Conservation (phyloP, 2,797 vertebrate species). For the Dallia pectoralis region DNA sequence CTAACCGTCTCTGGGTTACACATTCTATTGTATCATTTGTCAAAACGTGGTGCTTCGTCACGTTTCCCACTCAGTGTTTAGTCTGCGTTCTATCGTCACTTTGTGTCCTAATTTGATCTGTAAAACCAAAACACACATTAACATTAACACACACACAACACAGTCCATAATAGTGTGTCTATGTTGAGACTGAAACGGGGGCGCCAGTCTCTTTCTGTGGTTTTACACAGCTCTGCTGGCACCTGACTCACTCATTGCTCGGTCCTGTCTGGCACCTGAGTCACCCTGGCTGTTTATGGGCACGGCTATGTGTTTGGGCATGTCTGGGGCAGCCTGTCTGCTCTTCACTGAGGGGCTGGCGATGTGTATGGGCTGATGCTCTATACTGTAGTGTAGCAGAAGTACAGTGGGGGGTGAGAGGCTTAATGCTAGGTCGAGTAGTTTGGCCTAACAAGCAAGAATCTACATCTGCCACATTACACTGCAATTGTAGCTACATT, state of each 20-base stretch:
- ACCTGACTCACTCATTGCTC: conserved; percentile 6
- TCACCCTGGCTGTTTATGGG: conserved; percentile 1
- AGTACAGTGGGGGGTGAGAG: not conserved
- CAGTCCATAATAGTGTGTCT: not conserved
- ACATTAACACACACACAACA: not conserved
- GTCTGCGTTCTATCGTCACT: not conserved
- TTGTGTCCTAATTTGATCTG: no score
- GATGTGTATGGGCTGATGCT: not conserved
- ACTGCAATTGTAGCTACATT: not conserved
- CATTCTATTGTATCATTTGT: not conserved
- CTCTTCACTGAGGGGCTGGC: not conserved
- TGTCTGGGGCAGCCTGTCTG: conserved; percentile 5
- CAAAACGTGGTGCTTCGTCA: not conserved
- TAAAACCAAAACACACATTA: not conserved
- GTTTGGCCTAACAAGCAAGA: not conserved
- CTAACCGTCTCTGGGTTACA: not conserved
- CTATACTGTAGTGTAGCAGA: not conserved
- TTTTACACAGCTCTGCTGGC: conserved; percentile 14
- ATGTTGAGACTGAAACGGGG: not conserved
- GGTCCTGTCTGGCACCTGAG: not conserved
- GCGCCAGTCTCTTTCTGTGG: conserved; percentile 1
- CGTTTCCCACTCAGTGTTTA: not conserved
- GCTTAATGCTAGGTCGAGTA: not conserved
- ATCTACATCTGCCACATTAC: not conserved
- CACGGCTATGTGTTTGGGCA: not conserved